These are phyloP conservation scores for Phyto melanocephala DNA, from an alignment of 2,888 invertebrate species.

Conservation along the genomic window DNA sequence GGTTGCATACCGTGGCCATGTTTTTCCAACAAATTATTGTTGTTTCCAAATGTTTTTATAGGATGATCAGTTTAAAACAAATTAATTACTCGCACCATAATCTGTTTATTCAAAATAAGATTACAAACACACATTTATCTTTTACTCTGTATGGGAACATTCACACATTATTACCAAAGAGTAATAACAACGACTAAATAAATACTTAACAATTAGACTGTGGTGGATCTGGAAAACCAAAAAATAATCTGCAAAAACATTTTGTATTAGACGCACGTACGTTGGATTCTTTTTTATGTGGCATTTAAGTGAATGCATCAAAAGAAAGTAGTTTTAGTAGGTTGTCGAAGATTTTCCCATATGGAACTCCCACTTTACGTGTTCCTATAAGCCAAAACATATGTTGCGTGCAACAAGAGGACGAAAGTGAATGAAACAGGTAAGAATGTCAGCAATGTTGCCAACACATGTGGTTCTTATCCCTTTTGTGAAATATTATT, in stretches of 20 bases:
- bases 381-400: constrained; percentile 33
- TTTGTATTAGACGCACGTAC: background rate
- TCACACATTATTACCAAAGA: background rate
- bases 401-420: background rate
- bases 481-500: too few species aligned
- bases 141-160: background rate
- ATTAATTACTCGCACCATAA: constrained; percentile 47
- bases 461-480: too few species aligned
- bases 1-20: constrained; percentile 15
- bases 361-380: constrained; percentile 25
- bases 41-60: constrained; percentile 28
- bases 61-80: constrained; percentile 42
- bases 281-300: background rate
- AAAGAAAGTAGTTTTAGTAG: constrained; percentile 9
- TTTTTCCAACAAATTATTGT: constrained; percentile 46
- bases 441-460: too few species aligned
- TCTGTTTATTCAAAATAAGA: constrained; percentile 51
- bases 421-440: background rate
- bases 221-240: constrained; percentile 52
- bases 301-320: background rate
- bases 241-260: constrained; percentile 27
- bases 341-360: constrained; percentile 27
- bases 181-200: background rate
- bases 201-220: constrained; percentile 46
- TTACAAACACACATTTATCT: constrained; percentile 2